Evolutionary conservation across 2,888 invertebrate species (phyloP).

Genomic region (Euplagia quadripunctaria): DNA sequence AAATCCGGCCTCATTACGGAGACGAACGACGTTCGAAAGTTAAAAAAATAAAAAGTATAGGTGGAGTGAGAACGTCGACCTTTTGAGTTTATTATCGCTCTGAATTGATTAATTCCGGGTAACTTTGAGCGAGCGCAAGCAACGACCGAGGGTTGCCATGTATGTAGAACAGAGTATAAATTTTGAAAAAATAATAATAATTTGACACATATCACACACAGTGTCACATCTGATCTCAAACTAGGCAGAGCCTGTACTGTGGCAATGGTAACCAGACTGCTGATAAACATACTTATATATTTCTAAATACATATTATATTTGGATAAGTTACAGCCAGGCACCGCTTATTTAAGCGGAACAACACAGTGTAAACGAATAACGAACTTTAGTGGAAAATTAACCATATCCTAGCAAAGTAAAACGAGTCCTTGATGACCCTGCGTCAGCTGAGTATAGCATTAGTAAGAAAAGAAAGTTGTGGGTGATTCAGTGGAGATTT

Average conservation of each 20-base stretch:
- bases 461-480: conserved; percentile 7
- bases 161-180: not conserved
- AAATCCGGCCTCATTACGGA: conserved; percentile 10
- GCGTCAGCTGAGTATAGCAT: conserved; percentile 2
- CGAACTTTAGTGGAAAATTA: not conserved
- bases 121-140: conserved; percentile 30
- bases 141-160: not conserved
- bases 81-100: conserved; percentile 38
- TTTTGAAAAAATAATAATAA: not conserved
- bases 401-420: not conserved
- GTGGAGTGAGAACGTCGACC: conserved; percentile 18
- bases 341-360: too few relatives aligned
- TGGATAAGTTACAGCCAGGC: too few relatives aligned
- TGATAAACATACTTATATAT: too few relatives aligned
- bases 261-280: too few relatives aligned
- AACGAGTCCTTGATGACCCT: not conserved
- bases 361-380: too few relatives aligned
- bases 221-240: too few relatives aligned
- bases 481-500: conserved; percentile 34
- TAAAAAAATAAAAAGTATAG: conserved; percentile 6
- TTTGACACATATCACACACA: too few relatives aligned
- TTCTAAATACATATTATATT: too few relatives aligned
- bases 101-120: conserved; percentile 44
- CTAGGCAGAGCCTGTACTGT: too few relatives aligned
- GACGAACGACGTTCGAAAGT: not conserved